Evolutionary conservation across 2,888 invertebrate genomes (phyloP), one percentile per base, ranked within the genome.

Genomic region (Torymus texanus): DNA sequence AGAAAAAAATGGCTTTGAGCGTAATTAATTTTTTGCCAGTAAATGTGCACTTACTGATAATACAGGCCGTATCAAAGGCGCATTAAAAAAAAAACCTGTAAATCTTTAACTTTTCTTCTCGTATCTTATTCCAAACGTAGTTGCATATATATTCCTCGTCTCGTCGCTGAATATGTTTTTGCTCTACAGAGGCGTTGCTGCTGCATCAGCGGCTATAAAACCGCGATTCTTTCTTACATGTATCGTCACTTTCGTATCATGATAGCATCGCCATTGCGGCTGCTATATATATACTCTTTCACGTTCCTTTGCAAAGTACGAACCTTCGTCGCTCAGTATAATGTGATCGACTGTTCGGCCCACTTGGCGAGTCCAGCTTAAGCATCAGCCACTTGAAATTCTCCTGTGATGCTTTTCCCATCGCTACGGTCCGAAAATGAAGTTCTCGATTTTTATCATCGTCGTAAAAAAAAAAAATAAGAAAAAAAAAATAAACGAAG

Each of bases 321-420:
- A 83, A 78, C 68, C 81, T 55, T 82, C 81, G 74, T 81, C 83
- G 81, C 78, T 83, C 79, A 83, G 83, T 82, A 84, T 85, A 85
- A 85, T 83, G 84, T 84, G 84, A 84, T 85, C 83, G 83, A 85
- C 84, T 85, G 84, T 85, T 84, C 81, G 76, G 56, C 58, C 75
- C 76, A 77, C 78, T 81, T 78, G 75, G 79, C 59, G 51, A 72
- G 61, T 62, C 79, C 78, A 81, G 75, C 81, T 21, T 2, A 2
- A 21, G 21, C 5, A 41, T 5, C 41, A 1, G 10, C 41, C 83
- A 83, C 82, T 82, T 82, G 81, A 80, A 73, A 66, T 41, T 80
- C 50, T 55, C 85, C 55, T 59, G 11, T 24, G 21, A 12, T 21
- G 53, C 11, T 66, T 59, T 61, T 16, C 29, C 59, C 59, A 29